Conservation (phyloP, 2,888 invertebrate genomes). For the Bursaphelenchus okinawaensis region DNA sequence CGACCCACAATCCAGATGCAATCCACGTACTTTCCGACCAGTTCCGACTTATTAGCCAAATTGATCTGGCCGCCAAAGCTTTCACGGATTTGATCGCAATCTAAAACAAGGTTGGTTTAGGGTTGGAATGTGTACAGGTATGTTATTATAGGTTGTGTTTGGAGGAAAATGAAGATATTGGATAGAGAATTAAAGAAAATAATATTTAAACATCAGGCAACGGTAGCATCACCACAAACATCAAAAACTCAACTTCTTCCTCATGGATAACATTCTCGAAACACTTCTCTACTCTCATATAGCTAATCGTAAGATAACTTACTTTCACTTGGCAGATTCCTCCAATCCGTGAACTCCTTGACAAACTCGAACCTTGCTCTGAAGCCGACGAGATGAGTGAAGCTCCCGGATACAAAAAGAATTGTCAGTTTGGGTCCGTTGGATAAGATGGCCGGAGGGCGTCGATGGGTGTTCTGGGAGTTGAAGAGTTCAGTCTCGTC, state of each 20-base stretch:
- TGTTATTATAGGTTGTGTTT: no score
- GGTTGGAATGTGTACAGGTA: no score
- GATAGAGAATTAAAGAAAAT: no score
- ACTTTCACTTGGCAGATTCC: background rate
- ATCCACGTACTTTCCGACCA: slow-evolving; percentile 33
- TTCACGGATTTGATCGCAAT: slow-evolving; percentile 38
- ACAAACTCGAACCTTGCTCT: slow-evolving; percentile 40
- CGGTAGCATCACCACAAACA: no score
- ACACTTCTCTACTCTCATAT: background rate
- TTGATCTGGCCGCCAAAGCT: slow-evolving; percentile 34
- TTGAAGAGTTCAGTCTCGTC: slow-evolving; percentile 30
- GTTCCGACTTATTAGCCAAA: slow-evolving; percentile 18
- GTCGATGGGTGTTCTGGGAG: slow-evolving; percentile 24
- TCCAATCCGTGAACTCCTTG: slow-evolving; percentile 1
- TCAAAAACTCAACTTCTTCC: no score
- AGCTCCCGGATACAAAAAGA: slow-evolving; percentile 33
- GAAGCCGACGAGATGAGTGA: slow-evolving; percentile 34
- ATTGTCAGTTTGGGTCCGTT: slow-evolving; percentile 27
- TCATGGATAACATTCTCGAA: no score
- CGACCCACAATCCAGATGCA: slow-evolving; percentile 40
- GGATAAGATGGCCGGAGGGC: slow-evolving; percentile 36
- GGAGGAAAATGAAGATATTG: no score
- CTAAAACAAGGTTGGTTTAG: slow-evolving; percentile 24
- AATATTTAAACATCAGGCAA: no score
- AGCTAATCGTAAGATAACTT: background rate